A percentile compares a stretch with the other conserved stretches of the same genome.
Conservation (phyloP, 2,888 invertebrate genomes). For the Abscondita cerata region DNA sequence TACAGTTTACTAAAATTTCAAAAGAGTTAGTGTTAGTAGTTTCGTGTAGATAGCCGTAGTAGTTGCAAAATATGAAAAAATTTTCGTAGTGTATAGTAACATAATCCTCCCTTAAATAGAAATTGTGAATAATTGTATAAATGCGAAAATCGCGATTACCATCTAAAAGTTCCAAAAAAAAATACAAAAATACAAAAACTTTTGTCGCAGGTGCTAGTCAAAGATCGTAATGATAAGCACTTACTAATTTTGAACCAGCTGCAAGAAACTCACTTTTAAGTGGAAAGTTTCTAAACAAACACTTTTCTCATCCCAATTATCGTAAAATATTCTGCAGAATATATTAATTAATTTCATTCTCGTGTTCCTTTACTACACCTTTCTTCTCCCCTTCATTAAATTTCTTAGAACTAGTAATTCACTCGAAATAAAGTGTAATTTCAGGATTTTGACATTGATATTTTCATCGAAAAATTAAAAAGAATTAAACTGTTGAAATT, state of each 20-base stretch:
- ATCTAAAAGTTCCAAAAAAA: conserved; percentile 16
- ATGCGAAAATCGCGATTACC: not conserved
- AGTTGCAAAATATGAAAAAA: no score
- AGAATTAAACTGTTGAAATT: no score
- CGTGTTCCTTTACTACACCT: conserved; percentile 9
- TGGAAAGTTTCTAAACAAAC: conserved; percentile 56
- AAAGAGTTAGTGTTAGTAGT: no score
- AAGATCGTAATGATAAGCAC: conserved; percentile 47
- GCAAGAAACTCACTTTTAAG: conserved; percentile 50
- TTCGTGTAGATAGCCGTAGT: no score
- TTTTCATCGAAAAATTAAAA: no score
- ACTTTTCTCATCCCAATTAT: conserved; percentile 48
- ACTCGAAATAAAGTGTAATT: no score
- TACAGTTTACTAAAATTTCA: no score
- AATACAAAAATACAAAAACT: conserved; percentile 21
- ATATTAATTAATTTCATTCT: conserved; percentile 39
- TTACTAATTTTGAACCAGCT: conserved; percentile 47
- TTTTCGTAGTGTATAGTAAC: no score
- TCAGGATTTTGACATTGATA: no score
- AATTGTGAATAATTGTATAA: no score
- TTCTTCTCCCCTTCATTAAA: conserved; percentile 12
- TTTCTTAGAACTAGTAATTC: not conserved
- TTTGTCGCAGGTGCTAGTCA: conserved; percentile 45
- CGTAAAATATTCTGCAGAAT: conserved; percentile 46
- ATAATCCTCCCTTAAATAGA: no score